These are phyloP conservation scores for Eurois occulta DNA, from an alignment of 2,888 invertebrate genomes.

Conservation along the genomic window DNA sequence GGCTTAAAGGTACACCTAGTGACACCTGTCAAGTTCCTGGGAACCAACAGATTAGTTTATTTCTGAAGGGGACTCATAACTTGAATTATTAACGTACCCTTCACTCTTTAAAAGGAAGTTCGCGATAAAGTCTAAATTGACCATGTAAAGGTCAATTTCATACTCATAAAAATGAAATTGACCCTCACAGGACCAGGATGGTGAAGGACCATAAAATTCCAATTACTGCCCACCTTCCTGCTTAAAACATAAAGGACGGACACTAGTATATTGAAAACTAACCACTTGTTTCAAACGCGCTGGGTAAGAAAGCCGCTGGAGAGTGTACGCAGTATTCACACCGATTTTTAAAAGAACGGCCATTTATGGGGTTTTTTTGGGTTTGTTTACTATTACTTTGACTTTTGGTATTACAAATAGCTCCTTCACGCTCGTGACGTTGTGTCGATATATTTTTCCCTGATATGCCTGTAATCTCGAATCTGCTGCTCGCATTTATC, in stretches of 20 bases:
- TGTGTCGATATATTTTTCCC: not conserved
- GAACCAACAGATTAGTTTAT: not conserved
- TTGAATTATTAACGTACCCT: not conserved
- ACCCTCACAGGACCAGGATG: constrained; percentile 37
- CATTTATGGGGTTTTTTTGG: not conserved
- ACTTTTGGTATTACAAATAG: not conserved
- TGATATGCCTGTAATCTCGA: not conserved
- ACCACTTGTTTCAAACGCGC: constrained; percentile 6
- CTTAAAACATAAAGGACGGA: constrained; percentile 51
- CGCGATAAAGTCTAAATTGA: constrained; percentile 23
- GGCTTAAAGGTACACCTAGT: not conserved
- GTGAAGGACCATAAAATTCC: constrained; percentile 51
- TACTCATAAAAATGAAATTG: constrained; percentile 40
- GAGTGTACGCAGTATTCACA: not conserved
- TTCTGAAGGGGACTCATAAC: not conserved
- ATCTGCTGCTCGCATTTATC: not conserved
- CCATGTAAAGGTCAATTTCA: constrained; percentile 44
- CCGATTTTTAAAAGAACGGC: not conserved
- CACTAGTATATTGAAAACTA: constrained; percentile 18
- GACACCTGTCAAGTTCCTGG: not conserved
- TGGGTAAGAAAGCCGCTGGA: not conserved
- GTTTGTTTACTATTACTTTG: not conserved
- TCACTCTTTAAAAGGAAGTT: constrained; percentile 29
- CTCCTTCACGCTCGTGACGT: not conserved
- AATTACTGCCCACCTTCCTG: constrained; percentile 61